Conservation (phyloP, 2,113 vertebrate species). For the Chloropsis cyanopogon region DNA sequence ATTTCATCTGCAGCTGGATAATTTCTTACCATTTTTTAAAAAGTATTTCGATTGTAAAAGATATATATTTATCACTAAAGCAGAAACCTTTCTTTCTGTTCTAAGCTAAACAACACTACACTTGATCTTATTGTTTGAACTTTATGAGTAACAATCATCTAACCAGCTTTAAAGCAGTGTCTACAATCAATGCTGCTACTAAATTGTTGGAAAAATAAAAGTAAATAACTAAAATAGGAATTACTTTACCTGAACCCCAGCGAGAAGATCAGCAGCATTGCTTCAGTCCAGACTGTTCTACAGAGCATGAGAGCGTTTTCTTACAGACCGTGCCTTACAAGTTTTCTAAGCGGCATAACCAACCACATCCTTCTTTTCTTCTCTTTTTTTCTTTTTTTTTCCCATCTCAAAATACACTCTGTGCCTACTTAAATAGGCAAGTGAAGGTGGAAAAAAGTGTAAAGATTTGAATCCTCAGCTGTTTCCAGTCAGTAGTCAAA, state of each 20-base stretch:
- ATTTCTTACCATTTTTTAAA: not conserved
- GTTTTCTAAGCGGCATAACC: not conserved
- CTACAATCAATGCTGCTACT: not conserved
- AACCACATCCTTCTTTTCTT: slow-evolving; percentile 50
- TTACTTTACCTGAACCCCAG: slow-evolving; percentile 19
- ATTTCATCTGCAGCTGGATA: not conserved
- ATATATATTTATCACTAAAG: not conserved
- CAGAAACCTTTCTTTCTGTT: not conserved
- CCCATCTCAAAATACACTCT: not conserved
- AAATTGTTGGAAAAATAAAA: not conserved
- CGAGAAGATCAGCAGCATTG: not conserved
- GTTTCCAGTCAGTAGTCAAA: not conserved
- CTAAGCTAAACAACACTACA: not conserved
- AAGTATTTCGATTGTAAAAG: not conserved
- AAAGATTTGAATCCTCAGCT: not conserved
- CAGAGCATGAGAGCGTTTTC: not conserved
- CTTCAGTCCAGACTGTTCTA: not conserved
- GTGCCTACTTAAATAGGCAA: not conserved
- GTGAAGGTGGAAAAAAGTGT: not conserved
- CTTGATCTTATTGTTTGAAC: not conserved
- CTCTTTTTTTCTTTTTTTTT: not conserved
- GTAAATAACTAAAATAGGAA: not conserved
- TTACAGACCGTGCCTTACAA: not conserved
- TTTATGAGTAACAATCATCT: not conserved
- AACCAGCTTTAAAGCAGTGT: not conserved